Percentiles rank a stretch among this genome's conserved stretches.
Conservation (phyloP, 2,888 invertebrate genomes). For the Macrosoma leucophasiata region DNA sequence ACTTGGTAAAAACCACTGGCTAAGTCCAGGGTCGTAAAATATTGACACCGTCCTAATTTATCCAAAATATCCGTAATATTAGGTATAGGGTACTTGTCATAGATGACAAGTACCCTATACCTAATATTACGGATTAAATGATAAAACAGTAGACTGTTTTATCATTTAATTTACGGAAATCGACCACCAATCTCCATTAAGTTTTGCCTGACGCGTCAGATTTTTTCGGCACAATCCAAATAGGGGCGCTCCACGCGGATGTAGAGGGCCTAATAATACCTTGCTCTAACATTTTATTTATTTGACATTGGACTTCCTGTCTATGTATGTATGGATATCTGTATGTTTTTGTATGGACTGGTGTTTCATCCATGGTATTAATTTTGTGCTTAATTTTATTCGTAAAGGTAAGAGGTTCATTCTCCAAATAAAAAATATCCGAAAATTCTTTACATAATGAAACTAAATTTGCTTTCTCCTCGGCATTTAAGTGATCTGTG, state of each 20-base stretch:
- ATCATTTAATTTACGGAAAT: constrained; percentile 3
- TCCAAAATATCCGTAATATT: constrained; percentile 1
- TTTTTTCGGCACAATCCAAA: constrained; percentile 1
- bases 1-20: constrained; percentile 3
- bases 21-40: not conserved
- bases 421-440: constrained; percentile 9
- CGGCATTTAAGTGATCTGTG: no score
- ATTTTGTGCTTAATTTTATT: constrained; percentile 9
- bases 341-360: constrained; percentile 16
- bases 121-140: no score
- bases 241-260: constrained; percentile 5
- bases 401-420: constrained; percentile 20
- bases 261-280: constrained; percentile 7
- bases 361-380: constrained; percentile 22
- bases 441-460: no score
- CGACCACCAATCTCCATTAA: no score
- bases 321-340: constrained; percentile 8
- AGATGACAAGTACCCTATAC: no score
- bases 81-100: not conserved
- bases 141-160: no score
- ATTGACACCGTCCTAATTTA: constrained; percentile 1
- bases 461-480: no score
- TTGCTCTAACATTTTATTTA: constrained; percentile 3
- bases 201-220: not conserved
- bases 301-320: constrained; percentile 9